A percentile compares a stretch with the other conserved stretches of the same genome.
Conservation (phyloP, 2,113 vertebrate species). For the Cynoglossus semilaevis region DNA sequence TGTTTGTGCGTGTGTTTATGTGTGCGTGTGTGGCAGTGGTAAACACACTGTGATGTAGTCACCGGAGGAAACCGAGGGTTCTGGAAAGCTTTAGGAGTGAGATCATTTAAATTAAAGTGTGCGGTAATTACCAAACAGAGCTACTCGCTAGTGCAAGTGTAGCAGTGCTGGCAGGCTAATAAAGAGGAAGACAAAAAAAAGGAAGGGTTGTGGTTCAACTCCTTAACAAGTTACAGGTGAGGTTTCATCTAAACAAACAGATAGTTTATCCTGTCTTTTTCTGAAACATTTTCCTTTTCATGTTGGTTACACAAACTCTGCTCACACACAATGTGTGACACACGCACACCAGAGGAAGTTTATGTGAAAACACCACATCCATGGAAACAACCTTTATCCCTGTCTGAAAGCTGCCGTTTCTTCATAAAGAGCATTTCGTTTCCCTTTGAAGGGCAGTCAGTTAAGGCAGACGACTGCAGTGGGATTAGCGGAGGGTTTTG, state of each 20-base stretch:
- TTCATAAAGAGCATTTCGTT: constrained; percentile 33
- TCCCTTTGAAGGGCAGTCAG: constrained; percentile 34
- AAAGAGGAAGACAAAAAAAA: constrained; percentile 28
- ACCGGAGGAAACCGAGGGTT: constrained; percentile 53
- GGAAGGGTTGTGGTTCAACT: constrained; percentile 42
- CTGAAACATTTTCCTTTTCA: background rate
- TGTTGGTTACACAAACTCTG: constrained; percentile 1
- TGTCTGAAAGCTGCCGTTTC: constrained; percentile 35
- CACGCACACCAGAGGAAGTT: background rate
- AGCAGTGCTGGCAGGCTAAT: constrained; percentile 46
- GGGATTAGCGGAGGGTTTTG: constrained; percentile 43
- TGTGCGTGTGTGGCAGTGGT: constrained; percentile 30
- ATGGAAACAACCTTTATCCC: constrained; percentile 42
- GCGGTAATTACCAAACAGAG: constrained; percentile 58
- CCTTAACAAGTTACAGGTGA: constrained; percentile 60
- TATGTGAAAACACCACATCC: constrained; percentile 42
- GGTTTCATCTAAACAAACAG: constrained; percentile 43
- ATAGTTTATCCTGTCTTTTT: constrained; percentile 10
- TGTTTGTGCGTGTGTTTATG: constrained; percentile 10
- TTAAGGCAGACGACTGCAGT: constrained; percentile 46
- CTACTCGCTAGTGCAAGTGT: constrained; percentile 37
- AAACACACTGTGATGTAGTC: constrained; percentile 56
- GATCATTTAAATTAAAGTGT: constrained; percentile 64
- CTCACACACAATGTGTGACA: background rate
- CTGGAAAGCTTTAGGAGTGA: constrained; percentile 57